Evolutionary conservation across 37 sponge, comb jelly and placozoan species (phyloP), one percentile per base, ranked within the genome.

Genomic region (Ephydatia muelleri): DNA sequence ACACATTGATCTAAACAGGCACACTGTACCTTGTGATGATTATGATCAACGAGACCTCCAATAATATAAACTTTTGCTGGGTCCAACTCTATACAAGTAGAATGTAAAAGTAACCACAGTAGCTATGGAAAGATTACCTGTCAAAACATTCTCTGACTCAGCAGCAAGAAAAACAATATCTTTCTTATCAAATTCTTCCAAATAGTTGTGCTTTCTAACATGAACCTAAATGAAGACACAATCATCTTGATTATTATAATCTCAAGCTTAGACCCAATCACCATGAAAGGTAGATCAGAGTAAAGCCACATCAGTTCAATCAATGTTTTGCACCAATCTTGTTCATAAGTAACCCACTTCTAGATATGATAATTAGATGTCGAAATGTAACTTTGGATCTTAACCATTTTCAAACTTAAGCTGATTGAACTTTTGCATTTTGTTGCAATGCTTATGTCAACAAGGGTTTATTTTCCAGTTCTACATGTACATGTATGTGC

Each of bases 11-110:
- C 11, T 25, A 16, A 77, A 38, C 16, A 77, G 27, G 28, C 29
- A 19, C 11, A 26, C 65, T 35, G 26, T 38, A 95, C 96, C 91
- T 97, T 97, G 86, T 97, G 89, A 49, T 90, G 93, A 73, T 97
- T 97, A 67, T 97, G 97, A 57, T 97, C 97, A 68, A 97, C 93
- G 29, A 97, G 78, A 5, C 96, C 97, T 68, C 97, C 97, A 40
- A 97, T 97, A 25, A 97, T 68, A 74, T 97, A 97, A 11, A 72
- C 91, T 74, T 91, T 95, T 16, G 25, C 49, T 3, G 91, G 75
- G 22, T 87, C 93, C 25, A 97, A 65, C 22, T 92, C 93, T 93
- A 75, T 30, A 35, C 2, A 9, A 35, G 8, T 40, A 65, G 27
- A 8, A 3, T 23, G 8, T 2, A 2, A 23, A 36, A 35, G 9